Evolutionary conservation across 2,113 vertebrate genomes (phyloP), one percentile per base, ranked within the genome.

Genomic region (Proteles cristata): DNA sequence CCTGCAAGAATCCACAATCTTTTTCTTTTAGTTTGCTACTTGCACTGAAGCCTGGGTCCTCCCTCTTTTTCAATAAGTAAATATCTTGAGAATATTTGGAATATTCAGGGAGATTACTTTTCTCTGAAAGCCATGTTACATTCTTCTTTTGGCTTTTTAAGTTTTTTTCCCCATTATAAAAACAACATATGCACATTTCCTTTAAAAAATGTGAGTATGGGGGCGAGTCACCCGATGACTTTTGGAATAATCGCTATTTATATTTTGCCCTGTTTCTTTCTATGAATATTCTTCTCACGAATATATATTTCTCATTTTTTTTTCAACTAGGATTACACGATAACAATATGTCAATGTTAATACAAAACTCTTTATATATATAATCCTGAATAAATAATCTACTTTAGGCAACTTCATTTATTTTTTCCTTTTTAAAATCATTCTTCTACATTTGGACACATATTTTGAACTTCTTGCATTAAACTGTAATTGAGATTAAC

Each of bases 21-120:
- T 91, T 88, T 58, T 65, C 25, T 92, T 82, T 94, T 74, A 45
- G 35, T 95, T 97, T 90, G 90, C n/a, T 90, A 28, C 50, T 96
- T 21, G 15, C 43, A 77, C 43, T 7, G 5, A 63, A 93, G 48
- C 4, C 63, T 58, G 85, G 68, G 23, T 53, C 28, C 28, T 79
- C 12, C 35, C 5, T 90, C 66, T 96, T 92, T 89, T 55, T 45
- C 23, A 81, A 50, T 65, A 92, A 87, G 55, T 73, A 66, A 66
- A 58, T 33, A 79, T 92, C 15, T 77, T 81, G 74, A 95, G 45
- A 23, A 48, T 77, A 48, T 77, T 77, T 77, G 48, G 43, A 48
- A 48, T 77, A 61, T 61, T 61, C 58, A 48, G 74, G 31, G 4
- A 74, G 31, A 80, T 85, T 80, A 73, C 66, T 80, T 80, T 63